Evolutionary conservation across 2,888 invertebrate species (phyloP).

Genomic region (Monoplex corrugatus): DNA sequence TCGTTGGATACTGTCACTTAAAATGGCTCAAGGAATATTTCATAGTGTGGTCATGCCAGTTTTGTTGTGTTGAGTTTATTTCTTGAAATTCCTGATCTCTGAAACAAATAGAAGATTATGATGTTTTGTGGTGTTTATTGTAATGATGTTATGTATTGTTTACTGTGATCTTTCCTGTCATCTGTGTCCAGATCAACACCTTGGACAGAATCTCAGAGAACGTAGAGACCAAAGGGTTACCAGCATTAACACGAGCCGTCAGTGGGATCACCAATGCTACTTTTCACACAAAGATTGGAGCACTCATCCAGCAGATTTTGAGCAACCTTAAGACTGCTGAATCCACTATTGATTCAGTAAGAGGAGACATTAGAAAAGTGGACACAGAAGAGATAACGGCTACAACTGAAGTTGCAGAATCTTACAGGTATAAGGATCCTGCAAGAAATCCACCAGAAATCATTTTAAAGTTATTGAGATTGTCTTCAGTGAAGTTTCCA

Average conservation of each 20-base stretch:
- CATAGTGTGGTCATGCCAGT: too few relatives aligned
- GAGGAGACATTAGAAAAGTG: not conserved
- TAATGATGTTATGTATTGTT: too few relatives aligned
- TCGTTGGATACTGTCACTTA: too few relatives aligned
- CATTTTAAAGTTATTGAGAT: too few relatives aligned
- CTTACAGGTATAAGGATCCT: conserved; percentile 54
- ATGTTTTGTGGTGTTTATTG: not conserved
- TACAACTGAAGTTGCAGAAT: conserved; percentile 44
- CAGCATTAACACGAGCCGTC: conserved; percentile 41
- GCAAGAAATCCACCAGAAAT: too few relatives aligned
- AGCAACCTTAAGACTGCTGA: conserved; percentile 22
- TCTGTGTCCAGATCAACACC: conserved; percentile 31
- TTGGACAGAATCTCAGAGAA: conserved; percentile 43
- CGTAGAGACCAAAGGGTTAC: conserved; percentile 18
- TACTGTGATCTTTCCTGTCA: not conserved
- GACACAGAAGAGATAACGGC: conserved; percentile 24
- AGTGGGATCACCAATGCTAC: conserved; percentile 34
- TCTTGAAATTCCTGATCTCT: too few relatives aligned
- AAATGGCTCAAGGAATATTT: too few relatives aligned
- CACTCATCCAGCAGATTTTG: conserved; percentile 45
- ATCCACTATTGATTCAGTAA: not conserved
- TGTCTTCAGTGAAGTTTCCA: too few relatives aligned
- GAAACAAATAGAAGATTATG: too few relatives aligned
- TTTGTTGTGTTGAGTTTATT: too few relatives aligned
- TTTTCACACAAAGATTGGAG: conserved; percentile 13